A percentile compares a stretch with the other conserved stretches of the same genome.
Evolutionary conservation across 2,888 invertebrate species (phyloP).

Genomic region (Molorchus minor): DNA sequence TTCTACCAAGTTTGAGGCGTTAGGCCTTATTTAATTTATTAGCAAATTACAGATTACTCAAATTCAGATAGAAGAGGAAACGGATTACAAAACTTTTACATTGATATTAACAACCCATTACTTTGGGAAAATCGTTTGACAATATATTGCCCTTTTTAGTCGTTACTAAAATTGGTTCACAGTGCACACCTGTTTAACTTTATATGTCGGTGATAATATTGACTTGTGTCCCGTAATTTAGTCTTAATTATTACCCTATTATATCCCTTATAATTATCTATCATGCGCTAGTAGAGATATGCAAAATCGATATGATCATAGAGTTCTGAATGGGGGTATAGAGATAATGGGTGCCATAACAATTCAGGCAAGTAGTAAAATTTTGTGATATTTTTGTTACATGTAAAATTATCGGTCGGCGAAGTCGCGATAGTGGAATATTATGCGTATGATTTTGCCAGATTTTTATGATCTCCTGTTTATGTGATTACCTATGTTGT

Average conservation of each 20-base stretch:
- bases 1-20: constrained; percentile 3
- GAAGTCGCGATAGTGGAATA: too few species aligned
- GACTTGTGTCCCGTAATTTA: constrained; percentile 23
- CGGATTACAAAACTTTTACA: constrained; percentile 27
- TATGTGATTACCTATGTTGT: too few species aligned
- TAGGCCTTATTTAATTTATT: constrained; percentile 32
- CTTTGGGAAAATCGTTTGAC: constrained; percentile 8
- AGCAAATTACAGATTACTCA: constrained; percentile 32
- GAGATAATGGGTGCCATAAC: constrained; percentile 20
- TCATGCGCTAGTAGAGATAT: constrained; percentile 22
- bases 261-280: constrained; percentile 28
- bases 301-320: constrained; percentile 23
- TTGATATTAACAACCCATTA: constrained; percentile 19
- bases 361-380: constrained; percentile 19
- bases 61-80: constrained; percentile 24
- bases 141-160: neutral
- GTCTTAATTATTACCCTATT: constrained; percentile 27
- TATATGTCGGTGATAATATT: constrained; percentile 17
- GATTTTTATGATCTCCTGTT: too few species aligned
- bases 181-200: neutral
- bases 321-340: constrained; percentile 24
- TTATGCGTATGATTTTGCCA: too few species aligned
- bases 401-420: constrained; percentile 16
- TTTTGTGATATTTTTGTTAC: constrained; percentile 20
- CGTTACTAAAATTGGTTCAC: neutral